Evolutionary conservation across 2,113 vertebrate genomes (phyloP).

Genomic region (Saguinus imperator): DNA sequence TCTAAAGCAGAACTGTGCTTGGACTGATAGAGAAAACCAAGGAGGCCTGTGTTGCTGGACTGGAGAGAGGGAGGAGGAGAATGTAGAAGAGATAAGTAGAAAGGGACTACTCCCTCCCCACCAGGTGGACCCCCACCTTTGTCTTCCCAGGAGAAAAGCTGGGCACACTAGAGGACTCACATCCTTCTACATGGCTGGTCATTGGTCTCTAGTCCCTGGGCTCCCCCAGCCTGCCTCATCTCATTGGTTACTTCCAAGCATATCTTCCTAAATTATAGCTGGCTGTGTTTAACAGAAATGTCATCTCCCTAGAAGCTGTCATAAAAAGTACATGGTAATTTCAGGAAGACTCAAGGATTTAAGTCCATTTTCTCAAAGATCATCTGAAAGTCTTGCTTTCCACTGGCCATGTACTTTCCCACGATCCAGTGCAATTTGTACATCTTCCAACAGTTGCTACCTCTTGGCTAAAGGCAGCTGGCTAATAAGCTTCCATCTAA

Average conservation of each 20-base stretch:
- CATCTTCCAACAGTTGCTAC: constrained; percentile 36
- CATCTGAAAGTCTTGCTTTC: constrained; percentile 26
- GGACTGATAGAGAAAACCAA: not conserved
- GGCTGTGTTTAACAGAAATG: not conserved
- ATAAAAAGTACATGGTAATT: not conserved
- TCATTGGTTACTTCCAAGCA: not conserved
- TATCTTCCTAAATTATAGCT: not conserved
- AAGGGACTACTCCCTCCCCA: not conserved
- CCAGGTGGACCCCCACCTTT: not conserved
- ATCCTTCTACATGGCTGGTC: not conserved
- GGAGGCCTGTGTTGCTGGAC: fast-evolving
- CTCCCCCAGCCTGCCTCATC: not conserved
- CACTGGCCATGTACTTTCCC: constrained; percentile 38
- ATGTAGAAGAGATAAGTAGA: not conserved
- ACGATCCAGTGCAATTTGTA: not conserved
- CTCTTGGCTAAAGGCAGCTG: constrained; percentile 49
- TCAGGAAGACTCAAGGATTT: not conserved
- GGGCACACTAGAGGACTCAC: not conserved
- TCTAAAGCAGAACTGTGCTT: not conserved
- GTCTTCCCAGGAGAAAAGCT: not conserved
- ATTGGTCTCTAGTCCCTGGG: not conserved
- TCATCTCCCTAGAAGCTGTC: not conserved
- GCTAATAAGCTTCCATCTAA: constrained; percentile 26
- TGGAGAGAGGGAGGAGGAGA: not conserved
- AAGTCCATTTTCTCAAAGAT: constrained; percentile 24